Conservation (phyloP, 2,888 invertebrate genomes). For the Cremastobaeus sp. region DNA sequence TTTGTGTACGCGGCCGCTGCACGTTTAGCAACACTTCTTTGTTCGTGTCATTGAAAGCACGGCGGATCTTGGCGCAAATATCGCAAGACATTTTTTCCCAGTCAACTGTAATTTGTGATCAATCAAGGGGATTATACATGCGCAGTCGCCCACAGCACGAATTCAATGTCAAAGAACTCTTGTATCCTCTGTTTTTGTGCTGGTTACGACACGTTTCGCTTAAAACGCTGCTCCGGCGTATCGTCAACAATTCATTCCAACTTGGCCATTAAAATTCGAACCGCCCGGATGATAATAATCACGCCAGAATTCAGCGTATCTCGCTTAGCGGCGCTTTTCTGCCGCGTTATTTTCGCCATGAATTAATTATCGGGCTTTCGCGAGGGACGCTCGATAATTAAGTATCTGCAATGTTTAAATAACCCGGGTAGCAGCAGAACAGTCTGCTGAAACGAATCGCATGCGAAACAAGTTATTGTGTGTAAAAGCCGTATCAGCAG, state of each 20-base stretch:
- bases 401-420: too few species aligned
- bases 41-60: too few species aligned
- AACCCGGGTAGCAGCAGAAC: too few species aligned
- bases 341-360: slow-evolving; percentile 8
- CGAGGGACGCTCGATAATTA: too few species aligned
- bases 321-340: not conserved
- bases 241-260: slow-evolving; percentile 40
- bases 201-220: slow-evolving; percentile 30
- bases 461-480: slow-evolving; percentile 23
- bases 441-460: not conserved
- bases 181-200: slow-evolving; percentile 32
- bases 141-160: slow-evolving; percentile 35
- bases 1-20: too few species aligned
- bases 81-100: too few species aligned
- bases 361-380: slow-evolving; percentile 13
- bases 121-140: slow-evolving; percentile 33
- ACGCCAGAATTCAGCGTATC: slow-evolving; percentile 17
- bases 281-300: slow-evolving; percentile 14
- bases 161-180: slow-evolving; percentile 55
- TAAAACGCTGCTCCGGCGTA: slow-evolving; percentile 31
- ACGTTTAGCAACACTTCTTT: too few species aligned
- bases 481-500: slow-evolving; percentile 45
- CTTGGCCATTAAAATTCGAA: slow-evolving; percentile 39
- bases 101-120: slow-evolving; percentile 37
- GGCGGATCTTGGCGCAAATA: too few species aligned